phyloP scores from a whole-genome alignment of 2,113 vertebrate species.

The Pedetes capensis region DNA sequence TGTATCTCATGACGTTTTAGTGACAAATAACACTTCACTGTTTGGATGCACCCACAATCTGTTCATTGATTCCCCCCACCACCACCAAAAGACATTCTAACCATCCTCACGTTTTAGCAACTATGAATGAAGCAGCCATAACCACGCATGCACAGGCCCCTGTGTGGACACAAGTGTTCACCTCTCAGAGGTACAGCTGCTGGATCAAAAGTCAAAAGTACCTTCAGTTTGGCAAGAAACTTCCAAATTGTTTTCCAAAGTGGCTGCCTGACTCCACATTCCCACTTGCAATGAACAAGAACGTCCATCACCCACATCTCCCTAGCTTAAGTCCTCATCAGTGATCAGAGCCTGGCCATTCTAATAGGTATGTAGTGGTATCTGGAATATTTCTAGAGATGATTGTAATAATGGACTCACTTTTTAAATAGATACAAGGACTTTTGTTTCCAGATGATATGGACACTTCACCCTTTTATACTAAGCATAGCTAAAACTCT shows the following conservation, averaged over 20 bases:
- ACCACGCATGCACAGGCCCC: background rate
- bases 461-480: background rate
- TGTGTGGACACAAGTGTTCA: background rate
- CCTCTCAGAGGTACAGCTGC: no score
- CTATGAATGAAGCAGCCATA: background rate
- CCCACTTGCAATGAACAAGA: background rate
- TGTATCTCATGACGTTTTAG: no score
- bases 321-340: no score
- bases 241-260: background rate
- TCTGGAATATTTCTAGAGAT: background rate
- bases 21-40: no score
- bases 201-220: background rate
- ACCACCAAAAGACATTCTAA: background rate
- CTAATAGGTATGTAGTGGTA: no score
- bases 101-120: background rate
- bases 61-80: background rate
- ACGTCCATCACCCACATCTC: no score
- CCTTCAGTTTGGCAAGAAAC: background rate
- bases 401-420: background rate
- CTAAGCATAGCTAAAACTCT: no score
- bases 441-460: background rate
- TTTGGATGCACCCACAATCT: no score
- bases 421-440: background rate
- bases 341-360: no score
- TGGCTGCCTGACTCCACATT: background rate